phyloP scores from a whole-genome alignment of 2,888 invertebrate species.

The Tipula vernalis region DNA sequence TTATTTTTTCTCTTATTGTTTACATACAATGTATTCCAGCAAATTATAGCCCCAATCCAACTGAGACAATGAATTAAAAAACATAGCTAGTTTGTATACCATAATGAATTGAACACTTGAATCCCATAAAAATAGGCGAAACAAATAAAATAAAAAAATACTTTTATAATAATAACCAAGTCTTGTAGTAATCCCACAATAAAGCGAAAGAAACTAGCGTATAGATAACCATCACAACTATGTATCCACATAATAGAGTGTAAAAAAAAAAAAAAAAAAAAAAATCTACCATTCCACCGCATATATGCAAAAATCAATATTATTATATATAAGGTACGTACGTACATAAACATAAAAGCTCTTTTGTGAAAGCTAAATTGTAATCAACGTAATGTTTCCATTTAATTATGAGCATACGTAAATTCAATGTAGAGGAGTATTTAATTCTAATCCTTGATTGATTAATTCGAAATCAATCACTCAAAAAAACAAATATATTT shows the following conservation, averaged over 20 bases:
- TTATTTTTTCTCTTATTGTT: too few species aligned
- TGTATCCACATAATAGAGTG: neutral
- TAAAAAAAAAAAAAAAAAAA: neutral
- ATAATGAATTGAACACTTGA: neutral
- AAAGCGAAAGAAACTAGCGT: neutral
- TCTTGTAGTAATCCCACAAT: neutral
- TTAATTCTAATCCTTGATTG: neutral
- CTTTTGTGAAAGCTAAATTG: neutral
- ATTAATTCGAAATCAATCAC: neutral
- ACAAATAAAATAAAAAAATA: neutral
- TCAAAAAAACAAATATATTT: neutral
- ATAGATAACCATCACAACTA: neutral
- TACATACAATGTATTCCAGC: too few species aligned
- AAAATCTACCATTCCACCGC: neutral
- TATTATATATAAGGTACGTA: neutral
- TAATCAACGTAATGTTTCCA: neutral
- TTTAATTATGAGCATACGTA: neutral
- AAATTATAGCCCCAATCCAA: too few species aligned
- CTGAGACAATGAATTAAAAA: too few species aligned
- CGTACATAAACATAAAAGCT: neutral
- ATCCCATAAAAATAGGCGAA: neutral
- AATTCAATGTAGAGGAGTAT: neutral
- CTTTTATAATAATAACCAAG: neutral
- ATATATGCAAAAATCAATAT: neutral
- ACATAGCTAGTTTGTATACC: neutral